These are phyloP conservation scores for Corythoichthys intestinalis DNA, from an alignment of 2,113 vertebrate genomes.

Conservation along the genomic window DNA sequence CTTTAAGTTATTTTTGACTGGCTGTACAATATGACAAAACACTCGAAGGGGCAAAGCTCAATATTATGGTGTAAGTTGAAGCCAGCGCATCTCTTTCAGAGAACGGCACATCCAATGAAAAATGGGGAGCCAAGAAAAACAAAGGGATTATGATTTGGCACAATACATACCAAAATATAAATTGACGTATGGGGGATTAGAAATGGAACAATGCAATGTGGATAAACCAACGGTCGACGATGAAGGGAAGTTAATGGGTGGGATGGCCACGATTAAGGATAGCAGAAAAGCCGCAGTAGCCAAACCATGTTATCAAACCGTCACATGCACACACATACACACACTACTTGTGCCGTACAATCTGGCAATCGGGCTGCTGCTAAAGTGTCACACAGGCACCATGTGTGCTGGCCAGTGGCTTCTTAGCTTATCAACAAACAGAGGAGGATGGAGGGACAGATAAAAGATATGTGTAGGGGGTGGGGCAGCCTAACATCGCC, in stretches of 20 bases:
- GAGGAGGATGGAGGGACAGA: slow-evolving; percentile 59
- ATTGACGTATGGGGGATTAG: slow-evolving; percentile 30
- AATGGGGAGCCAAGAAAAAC: slow-evolving; percentile 47
- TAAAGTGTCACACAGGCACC: slow-evolving; percentile 67
- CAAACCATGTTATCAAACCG: slow-evolving; percentile 43
- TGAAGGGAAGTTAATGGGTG: slow-evolving; percentile 15
- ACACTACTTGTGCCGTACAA: slow-evolving; percentile 51
- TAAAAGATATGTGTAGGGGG: slow-evolving; percentile 60
- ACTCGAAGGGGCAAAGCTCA: slow-evolving; percentile 33
- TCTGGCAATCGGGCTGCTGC: slow-evolving; percentile 67
- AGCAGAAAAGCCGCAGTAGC: slow-evolving; percentile 66
- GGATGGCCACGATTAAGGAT: slow-evolving; percentile 48
- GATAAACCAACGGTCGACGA: slow-evolving; percentile 15
- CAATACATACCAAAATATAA: slow-evolving; percentile 45
- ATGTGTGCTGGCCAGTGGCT: slow-evolving; percentile 63
- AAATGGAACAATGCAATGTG: slow-evolving; percentile 34
- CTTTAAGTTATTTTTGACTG: background rate
- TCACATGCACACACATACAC: slow-evolving; percentile 15
- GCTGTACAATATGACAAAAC: slow-evolving; percentile 15
- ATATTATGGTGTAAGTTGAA: slow-evolving; percentile 37
- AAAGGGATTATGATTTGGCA: slow-evolving; percentile 68
- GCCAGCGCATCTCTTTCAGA: slow-evolving; percentile 38
- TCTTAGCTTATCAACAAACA: slow-evolving; percentile 67
- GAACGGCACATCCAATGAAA: slow-evolving; percentile 44
- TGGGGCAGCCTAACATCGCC: slow-evolving; percentile 30